Percentiles rank a stretch among this genome's conserved stretches.
Evolutionary conservation across 2,797 vertebrate species (phyloP).

Genomic region (Percopsis omiscomaycus): DNA sequence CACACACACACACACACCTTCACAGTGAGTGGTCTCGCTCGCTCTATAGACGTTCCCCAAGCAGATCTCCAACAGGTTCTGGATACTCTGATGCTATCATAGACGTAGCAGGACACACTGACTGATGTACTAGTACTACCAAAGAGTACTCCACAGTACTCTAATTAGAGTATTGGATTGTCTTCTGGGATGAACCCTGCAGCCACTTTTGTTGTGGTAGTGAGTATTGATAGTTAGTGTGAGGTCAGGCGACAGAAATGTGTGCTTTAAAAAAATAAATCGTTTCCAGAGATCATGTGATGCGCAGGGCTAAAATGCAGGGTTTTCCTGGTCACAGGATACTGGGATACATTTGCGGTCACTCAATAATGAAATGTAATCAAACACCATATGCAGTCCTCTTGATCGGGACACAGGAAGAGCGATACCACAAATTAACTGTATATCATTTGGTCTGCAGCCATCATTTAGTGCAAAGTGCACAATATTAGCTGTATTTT

Average conservation of each 20-base stretch:
- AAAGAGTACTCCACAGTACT: slow-evolving; percentile 26
- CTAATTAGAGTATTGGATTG: slow-evolving; percentile 65
- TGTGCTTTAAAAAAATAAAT: slow-evolving; percentile 18
- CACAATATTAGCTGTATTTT: too few species aligned
- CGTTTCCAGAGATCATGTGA: slow-evolving; percentile 20
- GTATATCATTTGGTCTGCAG: too few species aligned
- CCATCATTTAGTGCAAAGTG: too few species aligned
- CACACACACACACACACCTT: slow-evolving; percentile 43
- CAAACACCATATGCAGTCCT: slow-evolving; percentile 45
- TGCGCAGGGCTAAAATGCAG: neutral
- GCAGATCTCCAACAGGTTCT: too few species aligned
- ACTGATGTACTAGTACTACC: slow-evolving; percentile 25
- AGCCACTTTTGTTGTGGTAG: slow-evolving; percentile 36
- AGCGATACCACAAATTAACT: too few species aligned
- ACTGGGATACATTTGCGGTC: slow-evolving; percentile 52
- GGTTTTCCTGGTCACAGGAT: slow-evolving; percentile 58
- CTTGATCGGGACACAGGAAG: slow-evolving; percentile 12
- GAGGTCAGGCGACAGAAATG: slow-evolving; percentile 23
- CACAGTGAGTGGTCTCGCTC: neutral
- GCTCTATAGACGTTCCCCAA: neutral
- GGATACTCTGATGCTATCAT: neutral
- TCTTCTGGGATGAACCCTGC: slow-evolving; percentile 47
- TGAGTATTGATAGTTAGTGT: slow-evolving; percentile 48
- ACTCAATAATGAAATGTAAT: slow-evolving; percentile 42
- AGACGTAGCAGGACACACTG: neutral